A percentile compares a stretch with the other conserved stretches of the same genome.
Conservation (phyloP, 2,888 invertebrate species). For the Heliconius charithonia region DNA sequence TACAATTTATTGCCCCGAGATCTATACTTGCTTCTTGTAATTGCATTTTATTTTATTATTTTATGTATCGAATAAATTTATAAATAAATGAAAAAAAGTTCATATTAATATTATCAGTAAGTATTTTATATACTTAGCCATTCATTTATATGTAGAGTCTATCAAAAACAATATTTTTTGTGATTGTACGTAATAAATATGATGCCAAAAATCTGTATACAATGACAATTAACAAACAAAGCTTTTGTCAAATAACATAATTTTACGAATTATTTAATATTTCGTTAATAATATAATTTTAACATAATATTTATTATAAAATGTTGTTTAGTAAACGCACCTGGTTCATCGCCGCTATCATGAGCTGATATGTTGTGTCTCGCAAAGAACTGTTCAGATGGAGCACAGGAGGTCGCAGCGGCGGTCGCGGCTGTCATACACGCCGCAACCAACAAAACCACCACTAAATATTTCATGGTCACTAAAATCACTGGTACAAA, state of each 20-base stretch:
- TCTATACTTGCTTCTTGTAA: slow-evolving; percentile 17
- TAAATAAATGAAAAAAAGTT: background rate
- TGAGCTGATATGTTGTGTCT: slow-evolving; percentile 80
- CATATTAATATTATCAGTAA: background rate
- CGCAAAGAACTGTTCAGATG: slow-evolving; percentile 70
- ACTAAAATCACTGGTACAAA: slow-evolving; percentile 58
- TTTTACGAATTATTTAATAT: background rate
- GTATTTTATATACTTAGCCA: background rate
- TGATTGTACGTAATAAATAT: background rate
- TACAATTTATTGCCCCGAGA: slow-evolving; percentile 37
- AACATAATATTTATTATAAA: background rate
- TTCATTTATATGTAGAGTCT: background rate
- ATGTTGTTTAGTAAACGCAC: slow-evolving; percentile 58
- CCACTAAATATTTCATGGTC: slow-evolving; percentile 78
- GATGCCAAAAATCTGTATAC: background rate
- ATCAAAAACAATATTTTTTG: background rate
- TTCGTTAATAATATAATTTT: background rate
- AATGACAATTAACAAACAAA: background rate
- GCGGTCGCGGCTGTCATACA: slow-evolving; percentile 61
- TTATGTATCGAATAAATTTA: background rate
- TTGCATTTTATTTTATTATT: slow-evolving; percentile 22
- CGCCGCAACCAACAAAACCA: slow-evolving; percentile 65
- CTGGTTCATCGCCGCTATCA: slow-evolving; percentile 71
- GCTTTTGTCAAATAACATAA: background rate
- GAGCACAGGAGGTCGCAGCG: slow-evolving; percentile 67